Evolutionary conservation across 2,888 invertebrate species (phyloP).

Genomic region (Acheta domesticus): DNA sequence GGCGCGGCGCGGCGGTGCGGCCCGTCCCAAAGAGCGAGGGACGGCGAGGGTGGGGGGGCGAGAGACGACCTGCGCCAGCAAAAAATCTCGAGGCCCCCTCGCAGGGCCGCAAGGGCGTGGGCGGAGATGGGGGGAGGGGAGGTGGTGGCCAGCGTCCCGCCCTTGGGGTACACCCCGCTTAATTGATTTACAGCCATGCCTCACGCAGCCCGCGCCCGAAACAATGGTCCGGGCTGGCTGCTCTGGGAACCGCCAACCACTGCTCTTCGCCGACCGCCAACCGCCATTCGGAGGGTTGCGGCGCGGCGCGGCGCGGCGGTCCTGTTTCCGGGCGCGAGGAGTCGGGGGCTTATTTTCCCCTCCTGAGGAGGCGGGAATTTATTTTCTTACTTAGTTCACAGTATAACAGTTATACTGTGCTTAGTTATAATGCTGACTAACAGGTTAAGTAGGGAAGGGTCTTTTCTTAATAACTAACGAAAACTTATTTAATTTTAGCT

Average conservation of each 20-base stretch:
- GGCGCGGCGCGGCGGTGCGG: not conserved
- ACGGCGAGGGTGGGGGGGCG: not conserved
- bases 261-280: not conserved
- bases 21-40: not conserved
- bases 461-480: too few relatives aligned
- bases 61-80: not conserved
- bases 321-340: not conserved
- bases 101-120: not conserved
- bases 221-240: not conserved
- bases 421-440: too few relatives aligned
- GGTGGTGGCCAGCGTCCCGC: not conserved
- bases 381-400: too few relatives aligned
- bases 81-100: not conserved
- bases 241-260: not conserved
- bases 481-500: too few relatives aligned
- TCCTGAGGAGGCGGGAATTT: too few relatives aligned
- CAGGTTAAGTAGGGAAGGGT: too few relatives aligned
- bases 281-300: not conserved
- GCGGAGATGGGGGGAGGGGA: not conserved
- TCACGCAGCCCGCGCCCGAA: not conserved
- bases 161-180: not conserved
- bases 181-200: slow-evolving; percentile 10
- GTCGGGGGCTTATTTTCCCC: too few relatives aligned
- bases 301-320: not conserved
- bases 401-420: too few relatives aligned